Percentiles rank a stretch among this genome's conserved stretches.
phyloP scores from a whole-genome alignment of 2,113 vertebrate genomes.

The Microcebus tavaratra region DNA sequence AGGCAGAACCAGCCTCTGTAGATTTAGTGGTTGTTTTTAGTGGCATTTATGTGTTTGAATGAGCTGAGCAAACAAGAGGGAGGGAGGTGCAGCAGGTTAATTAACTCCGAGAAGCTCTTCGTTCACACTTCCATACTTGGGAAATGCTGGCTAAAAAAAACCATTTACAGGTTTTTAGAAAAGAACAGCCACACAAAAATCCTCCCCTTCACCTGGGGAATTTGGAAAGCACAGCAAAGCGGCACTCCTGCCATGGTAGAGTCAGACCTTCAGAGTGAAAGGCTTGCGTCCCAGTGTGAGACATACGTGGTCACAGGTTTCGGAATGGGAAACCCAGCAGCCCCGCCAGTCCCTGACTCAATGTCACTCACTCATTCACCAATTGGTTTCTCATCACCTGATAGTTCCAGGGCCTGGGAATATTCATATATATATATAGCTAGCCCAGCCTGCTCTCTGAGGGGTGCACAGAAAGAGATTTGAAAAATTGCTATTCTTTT shows the following conservation, averaged over 20 bases:
- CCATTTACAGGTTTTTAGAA: slow-evolving; percentile 24
- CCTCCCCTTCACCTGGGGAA: background rate
- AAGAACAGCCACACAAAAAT: background rate
- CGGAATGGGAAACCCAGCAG: background rate
- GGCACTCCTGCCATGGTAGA: background rate
- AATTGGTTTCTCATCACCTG: background rate
- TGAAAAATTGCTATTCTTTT: background rate
- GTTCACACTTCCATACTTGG: slow-evolving; percentile 18
- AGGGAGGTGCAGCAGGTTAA: slow-evolving; percentile 46
- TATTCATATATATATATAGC: too few species aligned
- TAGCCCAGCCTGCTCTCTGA: background rate
- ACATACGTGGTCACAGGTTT: background rate
- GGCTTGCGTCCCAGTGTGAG: background rate
- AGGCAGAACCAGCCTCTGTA: slow-evolving; percentile 75
- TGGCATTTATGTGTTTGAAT: slow-evolving; percentile 80
- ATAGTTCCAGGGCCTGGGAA: background rate
- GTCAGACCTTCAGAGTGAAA: background rate
- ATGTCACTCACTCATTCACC: background rate
- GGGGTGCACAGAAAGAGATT: background rate
- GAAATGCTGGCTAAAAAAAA: slow-evolving; percentile 29
- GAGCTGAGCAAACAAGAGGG: slow-evolving; percentile 74
- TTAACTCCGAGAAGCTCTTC: slow-evolving; percentile 50
- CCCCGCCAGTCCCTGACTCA: too few species aligned
- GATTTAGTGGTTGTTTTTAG: slow-evolving; percentile 79
- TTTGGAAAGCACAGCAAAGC: background rate